These are phyloP conservation scores for Ophion slaviceki DNA, from an alignment of 2,888 invertebrate species.

Conservation along the genomic window DNA sequence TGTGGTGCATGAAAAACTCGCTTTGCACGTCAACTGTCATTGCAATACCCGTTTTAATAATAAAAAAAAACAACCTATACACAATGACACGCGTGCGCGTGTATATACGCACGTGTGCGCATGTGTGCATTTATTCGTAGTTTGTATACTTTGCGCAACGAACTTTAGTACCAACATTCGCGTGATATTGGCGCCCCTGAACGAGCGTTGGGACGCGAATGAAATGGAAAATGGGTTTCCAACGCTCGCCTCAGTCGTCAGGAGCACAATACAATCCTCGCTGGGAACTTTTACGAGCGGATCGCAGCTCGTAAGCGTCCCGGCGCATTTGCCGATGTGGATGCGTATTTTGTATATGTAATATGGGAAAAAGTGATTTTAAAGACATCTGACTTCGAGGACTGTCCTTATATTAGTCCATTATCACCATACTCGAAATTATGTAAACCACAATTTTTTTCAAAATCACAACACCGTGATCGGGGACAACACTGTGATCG, in stretches of 20 bases:
- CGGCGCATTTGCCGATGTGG: constrained; percentile 1
- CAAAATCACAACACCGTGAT: too few relatives aligned
- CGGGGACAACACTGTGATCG: too few relatives aligned
- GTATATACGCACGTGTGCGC: neutral
- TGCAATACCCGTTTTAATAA: constrained; percentile 40
- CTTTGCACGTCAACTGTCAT: constrained; percentile 36
- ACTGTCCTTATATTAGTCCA: too few relatives aligned
- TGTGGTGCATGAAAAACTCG: constrained; percentile 7
- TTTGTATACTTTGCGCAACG: constrained; percentile 27
- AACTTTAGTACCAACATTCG: constrained; percentile 49
- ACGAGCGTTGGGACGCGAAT: constrained; percentile 43
- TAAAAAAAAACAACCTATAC: neutral
- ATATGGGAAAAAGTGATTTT: neutral
- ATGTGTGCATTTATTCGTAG: neutral
- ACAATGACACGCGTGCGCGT: neutral
- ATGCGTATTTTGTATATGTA: neutral
- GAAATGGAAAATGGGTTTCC: constrained; percentile 57
- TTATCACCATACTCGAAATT: too few relatives aligned
- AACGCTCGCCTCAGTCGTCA: constrained; percentile 32
- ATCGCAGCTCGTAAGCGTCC: constrained; percentile 57
- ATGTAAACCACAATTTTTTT: too few relatives aligned
- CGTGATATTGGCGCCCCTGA: constrained; percentile 45
- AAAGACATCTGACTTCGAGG: too few relatives aligned
- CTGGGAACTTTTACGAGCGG: constrained; percentile 45
- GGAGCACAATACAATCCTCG: constrained; percentile 28